Evolutionary conservation across 2,797 vertebrate species (phyloP).

Genomic region (Intellagama lesueurii): DNA sequence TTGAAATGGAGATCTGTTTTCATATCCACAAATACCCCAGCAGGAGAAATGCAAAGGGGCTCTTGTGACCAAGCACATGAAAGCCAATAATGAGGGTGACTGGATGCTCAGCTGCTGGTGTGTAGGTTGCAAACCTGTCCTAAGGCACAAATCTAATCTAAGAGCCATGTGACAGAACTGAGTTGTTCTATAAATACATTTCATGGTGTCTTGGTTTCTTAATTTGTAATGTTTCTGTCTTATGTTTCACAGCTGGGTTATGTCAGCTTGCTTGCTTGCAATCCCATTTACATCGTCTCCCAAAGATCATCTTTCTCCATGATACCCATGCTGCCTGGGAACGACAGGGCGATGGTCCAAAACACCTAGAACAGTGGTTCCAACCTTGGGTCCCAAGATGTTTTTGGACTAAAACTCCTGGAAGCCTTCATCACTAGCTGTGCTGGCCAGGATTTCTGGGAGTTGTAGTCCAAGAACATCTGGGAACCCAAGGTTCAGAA

Average conservation of each 20-base stretch:
- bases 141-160: constrained; percentile 4
- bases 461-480: too few relatives aligned
- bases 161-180: constrained; percentile 21
- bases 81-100: background rate
- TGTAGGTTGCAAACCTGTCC: background rate
- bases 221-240: background rate
- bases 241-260: background rate
- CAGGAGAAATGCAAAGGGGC: constrained; percentile 20
- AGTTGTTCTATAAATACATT: constrained; percentile 2
- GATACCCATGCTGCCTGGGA: too few relatives aligned
- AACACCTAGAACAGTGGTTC: too few relatives aligned
- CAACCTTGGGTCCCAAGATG: too few relatives aligned
- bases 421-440: too few relatives aligned
- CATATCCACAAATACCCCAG: constrained; percentile 3
- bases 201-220: background rate
- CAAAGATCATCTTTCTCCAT: too few relatives aligned
- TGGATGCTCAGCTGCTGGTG: background rate
- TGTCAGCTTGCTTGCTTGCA: too few relatives aligned
- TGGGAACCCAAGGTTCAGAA: too few relatives aligned
- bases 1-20: constrained; percentile 24
- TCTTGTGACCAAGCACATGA: constrained; percentile 13
- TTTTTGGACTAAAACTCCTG: too few relatives aligned
- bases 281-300: too few relatives aligned
- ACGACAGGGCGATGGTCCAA: too few relatives aligned
- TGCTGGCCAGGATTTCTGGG: too few relatives aligned